These are phyloP conservation scores for Rutpela maculata DNA, from an alignment of 2,888 invertebrate species.

Conservation along the genomic window DNA sequence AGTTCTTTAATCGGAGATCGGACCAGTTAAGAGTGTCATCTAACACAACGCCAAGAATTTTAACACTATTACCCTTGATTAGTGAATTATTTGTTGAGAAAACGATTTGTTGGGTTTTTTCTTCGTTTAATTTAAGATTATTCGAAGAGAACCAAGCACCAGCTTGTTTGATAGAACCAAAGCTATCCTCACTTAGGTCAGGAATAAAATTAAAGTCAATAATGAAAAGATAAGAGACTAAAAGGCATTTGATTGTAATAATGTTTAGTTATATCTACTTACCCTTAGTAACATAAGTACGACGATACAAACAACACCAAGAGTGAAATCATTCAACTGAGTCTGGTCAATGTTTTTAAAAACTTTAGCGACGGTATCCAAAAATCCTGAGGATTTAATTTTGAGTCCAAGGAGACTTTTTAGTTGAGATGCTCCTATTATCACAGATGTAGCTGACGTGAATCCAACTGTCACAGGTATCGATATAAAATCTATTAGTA, in stretches of 20 bases:
- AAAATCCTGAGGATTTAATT: conserved; percentile 84
- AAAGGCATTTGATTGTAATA: background rate
- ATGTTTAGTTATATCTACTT: conserved; percentile 69
- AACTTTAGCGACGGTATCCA: conserved; percentile 85
- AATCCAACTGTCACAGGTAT: conserved; percentile 93
- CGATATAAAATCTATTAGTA: conserved; percentile 92
- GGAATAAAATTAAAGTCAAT: too few relatives aligned
- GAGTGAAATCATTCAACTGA: conserved; percentile 80
- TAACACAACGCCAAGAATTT: too few relatives aligned
- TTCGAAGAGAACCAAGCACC: too few relatives aligned
- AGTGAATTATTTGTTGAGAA: too few relatives aligned
- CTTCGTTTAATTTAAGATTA: too few relatives aligned
- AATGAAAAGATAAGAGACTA: too few relatives aligned
- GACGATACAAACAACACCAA: conserved; percentile 85
- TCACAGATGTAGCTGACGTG: conserved; percentile 93
- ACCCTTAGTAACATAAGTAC: conserved; percentile 86
- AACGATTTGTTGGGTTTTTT: too few relatives aligned
- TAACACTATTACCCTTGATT: too few relatives aligned
- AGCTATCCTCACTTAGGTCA: too few relatives aligned
- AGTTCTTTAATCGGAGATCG: too few relatives aligned
- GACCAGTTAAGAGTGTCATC: too few relatives aligned
- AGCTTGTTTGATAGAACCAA: too few relatives aligned
- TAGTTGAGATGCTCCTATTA: conserved; percentile 90
- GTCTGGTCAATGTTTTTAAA: conserved; percentile 82
- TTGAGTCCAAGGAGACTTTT: conserved; percentile 85